Evolutionary conservation across 2,888 invertebrate genomes (phyloP).

Genomic region (Yponomeuta malinellus): DNA sequence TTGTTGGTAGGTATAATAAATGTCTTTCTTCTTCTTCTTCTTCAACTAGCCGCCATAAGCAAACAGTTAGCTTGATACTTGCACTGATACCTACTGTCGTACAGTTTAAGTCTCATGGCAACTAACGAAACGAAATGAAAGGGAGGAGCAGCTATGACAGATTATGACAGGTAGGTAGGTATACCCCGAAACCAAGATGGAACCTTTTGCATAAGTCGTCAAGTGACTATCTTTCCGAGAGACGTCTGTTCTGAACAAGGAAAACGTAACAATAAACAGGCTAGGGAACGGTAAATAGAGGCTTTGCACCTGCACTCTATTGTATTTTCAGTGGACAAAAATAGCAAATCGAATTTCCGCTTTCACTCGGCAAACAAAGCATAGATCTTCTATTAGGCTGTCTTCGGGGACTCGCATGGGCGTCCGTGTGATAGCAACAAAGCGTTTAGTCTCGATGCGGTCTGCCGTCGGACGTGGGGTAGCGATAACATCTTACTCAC

Average conservation of each 20-base stretch:
- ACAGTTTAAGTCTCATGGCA: too few species aligned
- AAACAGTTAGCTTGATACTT: too few species aligned
- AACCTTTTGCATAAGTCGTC: too few species aligned
- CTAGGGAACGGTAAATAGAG: background rate
- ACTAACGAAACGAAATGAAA: too few species aligned
- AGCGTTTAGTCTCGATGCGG: slow-evolving; percentile 15
- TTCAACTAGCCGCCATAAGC: too few species aligned
- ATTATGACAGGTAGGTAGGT: too few species aligned
- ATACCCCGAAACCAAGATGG: too few species aligned
- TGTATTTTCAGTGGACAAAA: background rate
- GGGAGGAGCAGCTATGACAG: too few species aligned
- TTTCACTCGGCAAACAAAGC: background rate
- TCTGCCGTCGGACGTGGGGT: slow-evolving; percentile 16
- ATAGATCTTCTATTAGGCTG: slow-evolving; percentile 11
- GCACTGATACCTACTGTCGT: too few species aligned
- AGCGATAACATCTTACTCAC: slow-evolving; percentile 28
- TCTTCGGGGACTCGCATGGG: slow-evolving; percentile 16
- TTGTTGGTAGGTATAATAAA: too few species aligned
- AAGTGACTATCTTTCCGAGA: background rate
- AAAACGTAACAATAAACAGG: background rate
- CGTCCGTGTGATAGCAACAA: slow-evolving; percentile 6
- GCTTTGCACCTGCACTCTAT: background rate
- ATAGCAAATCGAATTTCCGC: slow-evolving; percentile 1
- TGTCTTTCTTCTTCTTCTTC: too few species aligned
- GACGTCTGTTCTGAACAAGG: background rate